Evolutionary conservation across 2,797 vertebrate genomes (phyloP), one percentile per base, ranked within the genome.

Genomic region (Acipenser oxyrinchus): DNA sequence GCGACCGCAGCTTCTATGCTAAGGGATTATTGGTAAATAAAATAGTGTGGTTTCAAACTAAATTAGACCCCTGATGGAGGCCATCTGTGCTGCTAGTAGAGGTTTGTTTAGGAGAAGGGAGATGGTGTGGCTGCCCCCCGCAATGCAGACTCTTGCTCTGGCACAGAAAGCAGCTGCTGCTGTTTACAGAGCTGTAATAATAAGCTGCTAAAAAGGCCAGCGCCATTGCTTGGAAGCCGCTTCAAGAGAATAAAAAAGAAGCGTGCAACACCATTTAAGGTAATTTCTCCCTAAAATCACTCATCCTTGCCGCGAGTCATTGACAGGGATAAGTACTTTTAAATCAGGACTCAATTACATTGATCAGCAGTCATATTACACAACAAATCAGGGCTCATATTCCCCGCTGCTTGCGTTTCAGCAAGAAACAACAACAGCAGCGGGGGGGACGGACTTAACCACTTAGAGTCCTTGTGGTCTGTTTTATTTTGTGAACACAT

Each of bases 271-370:
- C 77, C 78, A 84, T 82, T 78, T 82, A 85, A 86, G 82, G 82
- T 72, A 86, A 82, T 81, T 74, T 76, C 69, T 74, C 61, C 51
- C 70, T 71, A 78, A 76, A 71, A 75, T 69, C 76, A 66, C 74
- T 75, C 67, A 74, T 61, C 74, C 76, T 71, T 80, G 80, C 80
- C 79, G 71, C 76, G 80, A 81, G 84, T 79, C 69, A 74, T 80
- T 76, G 75, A 64, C 68, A 75, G 68, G 49, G 69, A n/a, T 67
- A 74, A 74, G 72, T 75, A 76, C 72, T 77, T 79, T 86, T 85
- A 81, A 84, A 84, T 83, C 73, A 83, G 77, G 74, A 74, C 86
- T 73, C 78, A 84, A 85, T 78, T 80, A 78, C 73, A 79, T 53
- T 71, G 67, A 80, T 76, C 75, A 72, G 67, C 55, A 63, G 72